phyloP scores from a whole-genome alignment of 1,140 invertebrate genomes.

The Camponotus vicinus region DNA sequence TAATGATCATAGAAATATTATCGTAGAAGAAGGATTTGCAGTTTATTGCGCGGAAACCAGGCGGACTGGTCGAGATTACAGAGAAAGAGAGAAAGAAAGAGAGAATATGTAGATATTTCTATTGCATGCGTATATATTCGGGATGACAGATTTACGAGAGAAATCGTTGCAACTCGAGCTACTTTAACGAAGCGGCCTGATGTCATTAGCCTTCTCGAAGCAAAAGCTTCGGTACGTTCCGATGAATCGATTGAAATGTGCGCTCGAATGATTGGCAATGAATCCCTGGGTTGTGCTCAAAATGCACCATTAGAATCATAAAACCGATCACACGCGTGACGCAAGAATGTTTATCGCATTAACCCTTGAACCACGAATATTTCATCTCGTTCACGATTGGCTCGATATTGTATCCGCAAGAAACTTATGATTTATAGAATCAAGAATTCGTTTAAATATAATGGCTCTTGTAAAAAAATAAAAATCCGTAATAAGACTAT shows the following conservation, averaged over 20 bases:
- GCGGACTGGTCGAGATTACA: slow-evolving; percentile 68
- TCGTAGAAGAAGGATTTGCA: slow-evolving; percentile 67
- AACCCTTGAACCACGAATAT: slow-evolving; percentile 17
- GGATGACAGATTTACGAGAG: slow-evolving; percentile 78
- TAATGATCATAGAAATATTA: slow-evolving; percentile 67
- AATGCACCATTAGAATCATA: slow-evolving; percentile 33
- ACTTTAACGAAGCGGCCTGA: slow-evolving; percentile 71
- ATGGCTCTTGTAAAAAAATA: background rate
- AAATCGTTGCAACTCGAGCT: slow-evolving; percentile 72
- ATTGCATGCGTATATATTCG: slow-evolving; percentile 68
- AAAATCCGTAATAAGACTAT: background rate
- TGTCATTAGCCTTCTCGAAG: slow-evolving; percentile 68
- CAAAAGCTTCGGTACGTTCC: slow-evolving; percentile 28
- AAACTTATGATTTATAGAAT: background rate
- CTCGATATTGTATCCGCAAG: background rate
- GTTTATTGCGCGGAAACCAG: slow-evolving; percentile 74
- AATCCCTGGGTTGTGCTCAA: slow-evolving; percentile 6
- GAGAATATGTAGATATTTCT: slow-evolving; percentile 64
- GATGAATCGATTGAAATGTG: slow-evolving; percentile 58
- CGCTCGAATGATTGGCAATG: slow-evolving; percentile 1
- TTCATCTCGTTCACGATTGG: background rate
- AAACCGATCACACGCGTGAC: slow-evolving; percentile 27
- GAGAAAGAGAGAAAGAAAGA: background rate
- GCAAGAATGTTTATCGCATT: slow-evolving; percentile 27
- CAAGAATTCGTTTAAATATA: background rate